Evolutionary conservation across 1,140 invertebrate genomes (phyloP).

Genomic region (Andricus grossulariae): DNA sequence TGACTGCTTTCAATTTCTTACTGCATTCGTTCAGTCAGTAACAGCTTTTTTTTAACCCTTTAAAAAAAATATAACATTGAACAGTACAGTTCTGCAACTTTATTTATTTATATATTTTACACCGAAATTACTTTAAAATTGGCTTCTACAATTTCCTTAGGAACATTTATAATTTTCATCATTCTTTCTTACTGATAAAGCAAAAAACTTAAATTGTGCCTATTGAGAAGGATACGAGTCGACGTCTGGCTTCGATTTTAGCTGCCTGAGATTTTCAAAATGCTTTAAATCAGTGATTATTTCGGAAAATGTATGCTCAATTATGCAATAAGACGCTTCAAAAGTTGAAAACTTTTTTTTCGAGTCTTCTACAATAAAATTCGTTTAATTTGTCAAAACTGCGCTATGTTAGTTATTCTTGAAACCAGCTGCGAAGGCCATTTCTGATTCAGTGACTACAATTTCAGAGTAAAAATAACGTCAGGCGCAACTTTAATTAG

Average conservation of each 20-base stretch:
- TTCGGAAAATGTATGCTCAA: constrained; percentile 24
- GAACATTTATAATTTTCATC: too few species aligned
- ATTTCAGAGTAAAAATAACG: constrained; percentile 16
- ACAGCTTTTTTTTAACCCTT: too few species aligned
- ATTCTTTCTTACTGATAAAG: too few species aligned
- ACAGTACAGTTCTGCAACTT: too few species aligned
- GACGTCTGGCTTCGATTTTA: constrained; percentile 11
- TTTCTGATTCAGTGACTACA: background rate
- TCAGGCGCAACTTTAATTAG: background rate
- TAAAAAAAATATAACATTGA: too few species aligned
- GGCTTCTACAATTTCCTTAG: too few species aligned
- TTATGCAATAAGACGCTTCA: constrained; percentile 14
- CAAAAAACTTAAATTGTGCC: background rate
- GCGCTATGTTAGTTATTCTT: constrained; percentile 26
- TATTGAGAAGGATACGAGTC: background rate
- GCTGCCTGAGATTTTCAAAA: background rate
- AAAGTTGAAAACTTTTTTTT: background rate
- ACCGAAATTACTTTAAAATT: too few species aligned
- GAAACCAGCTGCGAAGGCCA: constrained; percentile 3
- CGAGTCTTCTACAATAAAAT: background rate
- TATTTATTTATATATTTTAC: too few species aligned
- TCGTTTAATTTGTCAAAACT: constrained; percentile 7
- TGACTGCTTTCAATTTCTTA: too few species aligned
- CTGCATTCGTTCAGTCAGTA: too few species aligned
- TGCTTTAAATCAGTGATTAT: background rate